Evolutionary conservation across 2,888 invertebrate species (phyloP), one percentile per base, ranked within the genome.

Genomic region (Pristionchus arcanus): DNA sequence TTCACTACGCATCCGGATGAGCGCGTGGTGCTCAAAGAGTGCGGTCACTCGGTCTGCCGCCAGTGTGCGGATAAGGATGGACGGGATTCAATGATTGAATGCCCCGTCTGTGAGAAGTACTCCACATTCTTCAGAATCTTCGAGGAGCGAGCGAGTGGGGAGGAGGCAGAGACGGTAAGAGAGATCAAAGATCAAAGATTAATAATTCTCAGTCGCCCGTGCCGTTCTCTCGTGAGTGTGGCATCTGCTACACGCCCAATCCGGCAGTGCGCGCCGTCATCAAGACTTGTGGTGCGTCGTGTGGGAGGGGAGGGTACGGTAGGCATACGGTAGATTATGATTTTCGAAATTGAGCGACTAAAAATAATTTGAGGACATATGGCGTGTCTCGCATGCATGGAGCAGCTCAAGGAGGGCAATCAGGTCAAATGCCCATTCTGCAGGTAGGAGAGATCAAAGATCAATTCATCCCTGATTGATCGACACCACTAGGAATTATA

Each of bases 161-260:
- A 28, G n/a, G 66, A 2, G 28, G 28, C 5, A 5, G 28, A 66
- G n/a, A 66, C 4, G 28, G 66, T 66, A 16, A 28, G 28, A 9
- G 16, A 16, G 28, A 9, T 2, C 5, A 28, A 11, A 11, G 66
- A 28, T 28, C 4, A 63, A 25, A 66, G 66, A 7, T 66, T n/a
- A 7, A n/a, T 15, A 55, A 55, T 16, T 15, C 28, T 4, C 66
- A 66, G 66, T 3, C n/a, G 63, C 16, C 66, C n/a, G 66, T 28
- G 28, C 28, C 66, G 66, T 28, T 66, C 66, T 66, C 66, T 7
- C 66, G 66, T 28, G 66, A 7, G 28, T 66, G 66, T 28, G 66
- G 66, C 66, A 28, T 66, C 28, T 66, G 66, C 66, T 66, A 66
- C 66, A 28, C 66, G 66, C 28, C 66, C 66, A 66, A 66, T 66